Base-by-base conservation (phyloP, 2,113 vertebrate species). In the Hippopotamus amphibius region DNA sequence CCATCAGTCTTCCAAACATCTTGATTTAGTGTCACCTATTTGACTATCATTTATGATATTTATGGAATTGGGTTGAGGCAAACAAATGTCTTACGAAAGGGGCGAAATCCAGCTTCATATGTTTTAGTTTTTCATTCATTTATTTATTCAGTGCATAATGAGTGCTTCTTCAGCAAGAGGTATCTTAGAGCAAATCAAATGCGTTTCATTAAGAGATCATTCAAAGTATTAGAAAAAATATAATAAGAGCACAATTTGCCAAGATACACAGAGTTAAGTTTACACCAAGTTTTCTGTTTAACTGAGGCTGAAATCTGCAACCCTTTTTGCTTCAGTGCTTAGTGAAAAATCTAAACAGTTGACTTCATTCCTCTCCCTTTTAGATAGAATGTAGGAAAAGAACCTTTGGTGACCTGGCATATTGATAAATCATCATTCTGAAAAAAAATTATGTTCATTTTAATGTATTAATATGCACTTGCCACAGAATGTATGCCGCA, bases 21-120 rank as follows among this genome's bases (percentile, higher is more conserved):
- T 63, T 87, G 83, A 37, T 74, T 89, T 37, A 53, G 65, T 71
- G 76, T 95, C 89, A 94, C 93, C 97, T 89, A 87, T 87, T 96
- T 97, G 3, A 0, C 74, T 92, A 55, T 82, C 65, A 28, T 37
- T 80, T 83, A 72, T 76, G 71, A 92, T 74, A 77, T 43, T 50
- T 50, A 72, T 6, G 82, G 91, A 94, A 76, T 53, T n/a, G 46
- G 21, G 46, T 41, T 53, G 59, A 71, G 68, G 72, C 80, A 92
- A 66, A 85, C 37, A 79, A 72, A 85, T 65, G 30, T 59, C 48
- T 97, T 90, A 30, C 46, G 50, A 37, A 82, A 80, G 65, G 57
- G 50, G 15, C 26, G 55, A 79, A 71, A 92, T 46, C 21, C 30
- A 81, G 82, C 24, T 57, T 61, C 89, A 57, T 87, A 77, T 12